Base-by-base conservation (phyloP, 2,797 vertebrate species). In the Melanotaenia boesemani region DNA sequence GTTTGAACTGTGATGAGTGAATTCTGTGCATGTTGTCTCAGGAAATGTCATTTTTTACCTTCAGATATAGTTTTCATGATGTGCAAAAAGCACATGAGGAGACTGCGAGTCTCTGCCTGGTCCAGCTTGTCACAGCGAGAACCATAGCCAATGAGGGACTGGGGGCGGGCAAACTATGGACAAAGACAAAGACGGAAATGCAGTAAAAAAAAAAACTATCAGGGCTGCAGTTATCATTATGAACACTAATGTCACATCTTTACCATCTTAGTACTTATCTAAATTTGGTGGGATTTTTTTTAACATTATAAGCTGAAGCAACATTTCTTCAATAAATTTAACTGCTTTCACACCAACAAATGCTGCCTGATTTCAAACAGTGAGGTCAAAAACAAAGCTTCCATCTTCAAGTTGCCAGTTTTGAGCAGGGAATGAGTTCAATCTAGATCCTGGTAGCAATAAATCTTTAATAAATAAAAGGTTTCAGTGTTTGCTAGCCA, bases 21-120 rank as follows among this genome's bases (percentile, higher is more conserved):
- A 58, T 63, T 15, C 1, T 60, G 32, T 11, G 15, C 13, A 11
- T 5, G 4, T 15, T 20, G 20, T 67, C 15, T 63, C 16, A 26
- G 16, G 22, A 22, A 28, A 12, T 30, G 26, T 63, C 0, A 32
- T 56, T 50, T 72, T 70, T 93, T 91, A 98, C 98, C 98, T 84
- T 97, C 97, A 0, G 98, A 98, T 91, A 99, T 96, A 32, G 96
- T 99, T 94, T 99, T 99, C 97, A 99, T 99, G 73, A 99, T 99
- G 92, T 99, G 98, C 80, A 99, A 94, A 90, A 99, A 99, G 83
- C 98, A 99, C 95, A 98, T 96, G 32, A 99, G 96, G 71, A 99
- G 96, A 80, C 97, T 96, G 81, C 97, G 96, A 0, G 97, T 98
- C 94, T 99, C 98, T 2, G 97, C 96, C 86, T 99, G 98, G 92